Percentiles rank a stretch among this genome's conserved stretches.
These are phyloP conservation scores for Coracopsis vasa DNA, from an alignment of 2,113 vertebrate species.

Conservation along the genomic window DNA sequence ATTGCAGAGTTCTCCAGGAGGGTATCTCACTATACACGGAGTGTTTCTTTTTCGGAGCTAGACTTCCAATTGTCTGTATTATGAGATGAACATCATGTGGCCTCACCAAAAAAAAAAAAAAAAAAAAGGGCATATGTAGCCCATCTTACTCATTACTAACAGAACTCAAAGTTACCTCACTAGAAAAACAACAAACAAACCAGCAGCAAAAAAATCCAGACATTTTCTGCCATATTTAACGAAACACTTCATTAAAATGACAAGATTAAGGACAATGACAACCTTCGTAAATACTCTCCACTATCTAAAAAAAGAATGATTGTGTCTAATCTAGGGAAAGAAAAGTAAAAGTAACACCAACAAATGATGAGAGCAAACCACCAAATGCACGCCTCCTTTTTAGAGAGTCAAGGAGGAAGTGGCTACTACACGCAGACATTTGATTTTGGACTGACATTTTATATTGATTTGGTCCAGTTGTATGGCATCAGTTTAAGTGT, in stretches of 20 bases:
- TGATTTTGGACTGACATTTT: neutral
- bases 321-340: neutral
- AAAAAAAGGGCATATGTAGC: neutral
- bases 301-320: neutral
- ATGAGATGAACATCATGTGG: neutral
- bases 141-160: neutral
- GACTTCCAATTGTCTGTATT: constrained; percentile 55
- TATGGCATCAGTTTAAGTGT: neutral
- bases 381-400: neutral
- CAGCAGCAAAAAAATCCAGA: neutral
- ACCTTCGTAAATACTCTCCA: neutral
- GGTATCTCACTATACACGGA: neutral
- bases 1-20: constrained; percentile 44
- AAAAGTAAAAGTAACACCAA: neutral
- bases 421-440: neutral
- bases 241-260: neutral
- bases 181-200: neutral
- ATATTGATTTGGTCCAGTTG: neutral
- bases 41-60: constrained; percentile 59
- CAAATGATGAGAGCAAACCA: neutral
- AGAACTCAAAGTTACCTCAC: neutral
- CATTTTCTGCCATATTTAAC: neutral
- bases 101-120: neutral
- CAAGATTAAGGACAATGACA: neutral
- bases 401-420: neutral